phyloP scores from a whole-genome alignment of 2,113 vertebrate genomes.

The Ceyx melanurus region DNA sequence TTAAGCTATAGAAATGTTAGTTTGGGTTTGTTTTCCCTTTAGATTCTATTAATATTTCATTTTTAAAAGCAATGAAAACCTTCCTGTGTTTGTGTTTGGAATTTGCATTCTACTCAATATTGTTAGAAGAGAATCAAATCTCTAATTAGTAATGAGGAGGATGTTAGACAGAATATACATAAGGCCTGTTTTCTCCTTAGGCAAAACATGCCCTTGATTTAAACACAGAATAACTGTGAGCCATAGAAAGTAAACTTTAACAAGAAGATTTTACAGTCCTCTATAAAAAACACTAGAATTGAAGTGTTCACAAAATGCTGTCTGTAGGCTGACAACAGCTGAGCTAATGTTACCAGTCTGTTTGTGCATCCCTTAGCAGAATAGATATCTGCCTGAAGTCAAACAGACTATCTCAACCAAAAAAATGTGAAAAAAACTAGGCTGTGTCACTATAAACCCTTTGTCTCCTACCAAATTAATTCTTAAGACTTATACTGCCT shows the following conservation, averaged over 20 bases:
- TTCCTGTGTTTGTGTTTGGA: not conserved
- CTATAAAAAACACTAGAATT: not conserved
- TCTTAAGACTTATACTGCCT: not conserved
- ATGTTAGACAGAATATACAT: not conserved
- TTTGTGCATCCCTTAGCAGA: not conserved
- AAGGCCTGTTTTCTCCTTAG: not conserved
- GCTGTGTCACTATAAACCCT: not conserved
- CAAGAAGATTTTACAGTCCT: not conserved
- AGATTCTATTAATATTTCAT: not conserved
- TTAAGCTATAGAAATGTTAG: not conserved
- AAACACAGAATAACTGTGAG: not conserved
- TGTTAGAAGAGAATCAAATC: not conserved
- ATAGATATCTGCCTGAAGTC: not conserved
- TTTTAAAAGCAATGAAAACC: not conserved
- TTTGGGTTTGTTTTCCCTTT: not conserved
- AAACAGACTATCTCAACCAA: not conserved
- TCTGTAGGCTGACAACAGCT: not conserved
- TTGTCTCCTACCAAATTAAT: not conserved
- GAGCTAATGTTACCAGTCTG: not conserved
- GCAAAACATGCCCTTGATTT: constrained; percentile 17
- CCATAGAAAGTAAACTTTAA: not conserved
- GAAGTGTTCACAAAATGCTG: not conserved
- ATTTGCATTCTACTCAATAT: not conserved
- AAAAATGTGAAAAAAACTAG: not conserved
- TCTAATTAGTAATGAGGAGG: not conserved